These are phyloP conservation scores for Ypsolopha scabrella DNA, from an alignment of 2,888 invertebrate genomes.

Conservation along the genomic window DNA sequence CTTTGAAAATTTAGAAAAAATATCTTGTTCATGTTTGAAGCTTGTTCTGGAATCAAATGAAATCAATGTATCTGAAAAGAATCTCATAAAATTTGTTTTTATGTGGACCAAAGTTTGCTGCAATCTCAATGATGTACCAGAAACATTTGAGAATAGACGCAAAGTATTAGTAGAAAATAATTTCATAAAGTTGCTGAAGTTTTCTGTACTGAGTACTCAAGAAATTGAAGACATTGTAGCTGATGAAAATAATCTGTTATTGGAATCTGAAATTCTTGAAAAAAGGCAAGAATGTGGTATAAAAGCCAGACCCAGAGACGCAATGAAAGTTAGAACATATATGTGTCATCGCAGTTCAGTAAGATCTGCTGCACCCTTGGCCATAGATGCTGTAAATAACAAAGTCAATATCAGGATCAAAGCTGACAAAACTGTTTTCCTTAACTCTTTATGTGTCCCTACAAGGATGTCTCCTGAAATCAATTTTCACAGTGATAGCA, in stretches of 20 bases:
- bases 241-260: constrained; percentile 39
- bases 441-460: constrained; percentile 52
- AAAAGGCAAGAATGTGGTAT: neutral
- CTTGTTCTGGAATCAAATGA: constrained; percentile 58
- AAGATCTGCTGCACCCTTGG: constrained; percentile 46
- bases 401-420: constrained; percentile 42
- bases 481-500: constrained; percentile 35
- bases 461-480: constrained; percentile 53
- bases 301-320: neutral
- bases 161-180: constrained; percentile 46
- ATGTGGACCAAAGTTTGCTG: constrained; percentile 69
- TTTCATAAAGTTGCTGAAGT: constrained; percentile 56
- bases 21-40: constrained; percentile 59
- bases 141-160: constrained; percentile 51
- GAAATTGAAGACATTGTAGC: constrained; percentile 47
- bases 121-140: constrained; percentile 39
- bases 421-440: constrained; percentile 53
- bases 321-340: constrained; percentile 37
- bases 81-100: constrained; percentile 63
- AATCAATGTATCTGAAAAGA: constrained; percentile 63
- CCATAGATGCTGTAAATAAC: constrained; percentile 41
- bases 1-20: constrained; percentile 51
- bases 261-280: constrained; percentile 9
- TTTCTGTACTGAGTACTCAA: constrained; percentile 35
- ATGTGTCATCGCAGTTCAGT: constrained; percentile 49